A percentile compares a stretch with the other conserved stretches of the same genome.
Conservation (phyloP, 37 sponge, comb jelly and placozoan genomes). For the Aphrocallistes beatrix region DNA sequence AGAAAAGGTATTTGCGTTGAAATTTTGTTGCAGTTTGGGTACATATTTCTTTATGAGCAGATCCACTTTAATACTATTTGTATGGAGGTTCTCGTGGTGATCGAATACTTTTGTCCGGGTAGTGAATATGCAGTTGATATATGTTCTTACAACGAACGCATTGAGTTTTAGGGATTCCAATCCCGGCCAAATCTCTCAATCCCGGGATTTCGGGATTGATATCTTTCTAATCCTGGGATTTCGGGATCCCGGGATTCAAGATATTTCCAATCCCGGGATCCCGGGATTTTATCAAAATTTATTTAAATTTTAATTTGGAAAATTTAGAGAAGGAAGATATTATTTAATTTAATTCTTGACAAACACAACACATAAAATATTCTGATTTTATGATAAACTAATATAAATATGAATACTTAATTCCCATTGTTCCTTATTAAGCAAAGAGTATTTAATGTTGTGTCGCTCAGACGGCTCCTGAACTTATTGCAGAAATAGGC, state of each 20-base stretch:
- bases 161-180: no score
- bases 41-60: no score
- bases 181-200: no score
- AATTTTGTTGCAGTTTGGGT: no score
- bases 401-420: not conserved
- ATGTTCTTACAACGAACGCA: no score
- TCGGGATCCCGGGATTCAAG: no score
- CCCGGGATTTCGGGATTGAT: conserved; percentile 17
- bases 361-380: conserved; percentile 15
- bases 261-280: not conserved
- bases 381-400: not conserved
- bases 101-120: no score
- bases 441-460: conserved; percentile 19
- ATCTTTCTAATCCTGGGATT: not conserved
- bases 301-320: not conserved
- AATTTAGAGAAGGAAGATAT: conserved; percentile 17
- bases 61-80: no score
- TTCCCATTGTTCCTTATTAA: conserved; percentile 17
- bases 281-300: conserved; percentile 16
- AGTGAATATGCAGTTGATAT: no score
- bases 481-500: not conserved
- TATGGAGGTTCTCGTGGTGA: no score
- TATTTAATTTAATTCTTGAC: conserved; percentile 3
- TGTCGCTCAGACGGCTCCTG: not conserved
- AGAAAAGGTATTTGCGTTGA: no score